phyloP scores from a whole-genome alignment of 2,113 vertebrate species.

The Bubo bubo region DNA sequence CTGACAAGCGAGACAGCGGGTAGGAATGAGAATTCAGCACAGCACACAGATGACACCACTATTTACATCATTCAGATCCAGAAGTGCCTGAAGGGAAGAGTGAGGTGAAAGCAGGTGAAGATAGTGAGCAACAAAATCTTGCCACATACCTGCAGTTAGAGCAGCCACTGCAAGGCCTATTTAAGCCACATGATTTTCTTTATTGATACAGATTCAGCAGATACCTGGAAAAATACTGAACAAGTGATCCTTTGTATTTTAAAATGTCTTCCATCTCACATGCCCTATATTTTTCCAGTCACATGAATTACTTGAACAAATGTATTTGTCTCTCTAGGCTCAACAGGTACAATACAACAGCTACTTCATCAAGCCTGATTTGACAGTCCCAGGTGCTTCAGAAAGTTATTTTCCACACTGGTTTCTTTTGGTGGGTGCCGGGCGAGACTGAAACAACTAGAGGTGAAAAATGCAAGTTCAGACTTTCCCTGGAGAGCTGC shows the following conservation, averaged over 20 bases:
- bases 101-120: background rate
- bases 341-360: background rate
- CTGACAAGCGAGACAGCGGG: background rate
- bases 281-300: background rate
- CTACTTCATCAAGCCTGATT: background rate
- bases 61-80: background rate
- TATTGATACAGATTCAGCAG: background rate
- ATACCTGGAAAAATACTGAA: background rate
- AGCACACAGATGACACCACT: background rate
- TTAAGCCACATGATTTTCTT: background rate
- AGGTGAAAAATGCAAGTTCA: conserved; percentile 9
- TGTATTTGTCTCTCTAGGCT: background rate
- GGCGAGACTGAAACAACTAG: background rate
- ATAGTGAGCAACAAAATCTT: background rate
- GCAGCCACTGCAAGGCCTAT: background rate
- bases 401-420: background rate
- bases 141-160: background rate
- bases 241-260: background rate
- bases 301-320: background rate
- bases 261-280: background rate
- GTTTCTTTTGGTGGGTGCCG: background rate
- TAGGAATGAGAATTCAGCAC: background rate
- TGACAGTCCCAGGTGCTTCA: background rate
- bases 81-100: background rate
- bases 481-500: background rate